Evolutionary conservation across 92 coral and sea anemone species (phyloP), one percentile per base, ranked within the genome.

Genomic region (Epizoanthus scotinus): DNA sequence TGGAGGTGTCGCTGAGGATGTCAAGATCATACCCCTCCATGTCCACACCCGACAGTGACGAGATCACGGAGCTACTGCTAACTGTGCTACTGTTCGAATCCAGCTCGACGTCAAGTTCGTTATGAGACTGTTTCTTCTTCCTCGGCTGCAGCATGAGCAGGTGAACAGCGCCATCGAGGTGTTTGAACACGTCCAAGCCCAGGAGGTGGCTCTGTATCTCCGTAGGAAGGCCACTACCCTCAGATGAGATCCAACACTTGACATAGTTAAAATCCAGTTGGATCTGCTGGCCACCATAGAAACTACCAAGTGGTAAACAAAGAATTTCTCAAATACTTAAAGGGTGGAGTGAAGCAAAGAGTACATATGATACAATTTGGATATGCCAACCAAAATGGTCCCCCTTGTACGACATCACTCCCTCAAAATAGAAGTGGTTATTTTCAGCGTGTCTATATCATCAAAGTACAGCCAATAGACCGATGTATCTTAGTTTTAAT

Each of bases 181-280:
- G 91, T 57, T 81, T 92, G 78, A 95, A 95, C 27, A 89, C 91
- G 22, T 95, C 98, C 77, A 95, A 86, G 36, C 90, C 75, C 58
- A 94, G 73, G 8, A 95, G 95, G 29, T 86, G 87, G 8, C 96
- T 90, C 60, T 96, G 97, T 29, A 91, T 70, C 31, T 88, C 91
- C 22, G 84, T 78, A 28, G 84, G 60, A 15, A 96, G 85, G 29
- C 88, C 75, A 60, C 91, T 93, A 5, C 89, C 82, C 28, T 96
- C 99, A 17, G 99, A 91, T 8, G 99, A 90, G 42, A 96, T 78
- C 99, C 99, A 96, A n/a, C 84, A 82, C 82, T 96, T 96, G 80
- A 93, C 83, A 64, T 91, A 87, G 87, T 91, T 90, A 82, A 96
- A 96, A 78, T 96, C 99, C 47, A 96, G 88, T 70, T 92, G 93